These are phyloP conservation scores for Psephotus haematonotus DNA, from an alignment of 2,113 vertebrate genomes.

Conservation along the genomic window DNA sequence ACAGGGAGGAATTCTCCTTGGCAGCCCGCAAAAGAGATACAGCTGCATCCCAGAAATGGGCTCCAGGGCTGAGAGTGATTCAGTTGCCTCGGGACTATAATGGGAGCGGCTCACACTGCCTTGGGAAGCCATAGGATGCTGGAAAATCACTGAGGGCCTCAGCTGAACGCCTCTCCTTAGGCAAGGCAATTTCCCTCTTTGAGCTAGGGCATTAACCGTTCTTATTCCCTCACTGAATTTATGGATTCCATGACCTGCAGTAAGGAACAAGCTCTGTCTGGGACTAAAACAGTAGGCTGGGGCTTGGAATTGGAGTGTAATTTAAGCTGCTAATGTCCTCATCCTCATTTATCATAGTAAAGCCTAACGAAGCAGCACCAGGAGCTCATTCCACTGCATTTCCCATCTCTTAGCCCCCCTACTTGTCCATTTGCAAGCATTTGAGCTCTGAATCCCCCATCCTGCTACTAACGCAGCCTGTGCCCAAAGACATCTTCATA, in stretches of 20 bases:
- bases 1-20: conserved; percentile 24
- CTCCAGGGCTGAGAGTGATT: background rate
- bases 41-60: background rate
- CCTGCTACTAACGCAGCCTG: background rate
- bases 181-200: background rate
- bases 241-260: background rate
- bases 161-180: background rate
- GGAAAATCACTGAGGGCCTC: background rate
- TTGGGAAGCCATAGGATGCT: background rate
- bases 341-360: background rate
- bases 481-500: background rate
- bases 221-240: background rate
- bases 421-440: background rate
- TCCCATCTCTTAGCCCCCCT: background rate
- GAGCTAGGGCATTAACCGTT: background rate
- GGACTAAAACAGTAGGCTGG: background rate
- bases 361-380: background rate
- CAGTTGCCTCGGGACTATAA: background rate
- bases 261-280: background rate
- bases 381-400: background rate
- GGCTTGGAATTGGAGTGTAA: background rate
- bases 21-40: background rate
- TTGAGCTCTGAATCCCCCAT: background rate
- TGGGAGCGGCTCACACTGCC: background rate
- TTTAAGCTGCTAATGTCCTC: background rate